phyloP scores from a whole-genome alignment of 2,888 invertebrate genomes.

The Scelioninae gen. 2 region DNA sequence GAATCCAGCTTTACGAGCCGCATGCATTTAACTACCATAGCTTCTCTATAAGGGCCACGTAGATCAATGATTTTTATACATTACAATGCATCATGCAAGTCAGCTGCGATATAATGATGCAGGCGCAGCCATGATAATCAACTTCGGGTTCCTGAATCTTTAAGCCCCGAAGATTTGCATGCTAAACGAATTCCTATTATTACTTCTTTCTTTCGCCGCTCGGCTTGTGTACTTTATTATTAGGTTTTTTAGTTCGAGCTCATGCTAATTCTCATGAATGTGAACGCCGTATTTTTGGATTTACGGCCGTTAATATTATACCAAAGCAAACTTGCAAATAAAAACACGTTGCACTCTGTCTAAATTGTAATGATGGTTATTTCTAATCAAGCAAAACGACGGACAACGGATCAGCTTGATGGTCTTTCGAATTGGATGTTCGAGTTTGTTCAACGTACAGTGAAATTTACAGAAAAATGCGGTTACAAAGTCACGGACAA shows the following conservation, averaged over 20 bases:
- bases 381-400: conserved; percentile 51
- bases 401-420: conserved; percentile 4
- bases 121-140: conserved; percentile 48
- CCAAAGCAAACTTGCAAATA: conserved; percentile 56
- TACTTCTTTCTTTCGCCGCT: conserved; percentile 46
- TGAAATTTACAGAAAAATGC: no score
- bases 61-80: conserved; percentile 49
- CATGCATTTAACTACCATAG: conserved; percentile 45
- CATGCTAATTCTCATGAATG: conserved; percentile 56
- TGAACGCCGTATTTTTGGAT: conserved; percentile 32
- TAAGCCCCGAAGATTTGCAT: conserved; percentile 48
- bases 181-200: conserved; percentile 56
- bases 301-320: conserved; percentile 50
- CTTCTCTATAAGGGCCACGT: conserved; percentile 18
- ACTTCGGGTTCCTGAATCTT: conserved; percentile 49
- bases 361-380: conserved; percentile 52
- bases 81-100: conserved; percentile 56
- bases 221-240: conserved; percentile 42
- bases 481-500: no score
- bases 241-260: conserved; percentile 34
- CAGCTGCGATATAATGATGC: conserved; percentile 46
- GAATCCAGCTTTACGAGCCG: conserved; percentile 31
- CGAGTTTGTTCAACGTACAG: neutral
- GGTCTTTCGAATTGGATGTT: neutral
- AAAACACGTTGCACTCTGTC: conserved; percentile 51